A percentile compares a stretch with the other conserved stretches of the same genome.
Evolutionary conservation across 23 tunicate species (phyloP).

Genomic region (Trididemnum clinides): DNA sequence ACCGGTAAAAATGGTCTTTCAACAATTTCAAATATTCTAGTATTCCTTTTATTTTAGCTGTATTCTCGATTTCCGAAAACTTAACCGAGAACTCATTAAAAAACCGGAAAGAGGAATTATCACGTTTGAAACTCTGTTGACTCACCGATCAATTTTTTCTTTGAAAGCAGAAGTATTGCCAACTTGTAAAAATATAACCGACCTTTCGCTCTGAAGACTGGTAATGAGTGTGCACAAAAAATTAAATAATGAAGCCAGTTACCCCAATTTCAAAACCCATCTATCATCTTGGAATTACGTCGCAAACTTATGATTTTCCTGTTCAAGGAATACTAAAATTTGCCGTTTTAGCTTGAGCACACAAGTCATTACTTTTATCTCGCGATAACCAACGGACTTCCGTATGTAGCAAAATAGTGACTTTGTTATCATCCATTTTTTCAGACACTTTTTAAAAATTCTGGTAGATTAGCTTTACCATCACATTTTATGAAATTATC

Average conservation of each 20-base stretch:
- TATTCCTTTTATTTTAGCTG: constrained; percentile 39
- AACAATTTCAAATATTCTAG: constrained; percentile 32
- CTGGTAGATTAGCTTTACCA: too few relatives aligned
- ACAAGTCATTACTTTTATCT: not conserved
- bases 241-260: constrained; percentile 51
- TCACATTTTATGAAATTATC: too few relatives aligned
- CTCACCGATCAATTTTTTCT: constrained; percentile 43
- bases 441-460: not conserved
- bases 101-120: constrained; percentile 32
- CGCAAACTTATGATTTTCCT: constrained; percentile 36
- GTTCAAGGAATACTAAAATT: constrained; percentile 47
- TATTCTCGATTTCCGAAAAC: constrained; percentile 43
- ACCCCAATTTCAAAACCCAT: constrained; percentile 51
- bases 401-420: constrained; percentile 14
- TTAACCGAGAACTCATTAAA: constrained; percentile 21
- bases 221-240: constrained; percentile 44
- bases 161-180: constrained; percentile 35
- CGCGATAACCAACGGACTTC: not conserved
- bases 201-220: constrained; percentile 50
- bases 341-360: constrained; percentile 10
- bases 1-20: constrained; percentile 25
- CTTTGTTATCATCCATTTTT: not conserved
- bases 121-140: constrained; percentile 36
- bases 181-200: constrained; percentile 43
- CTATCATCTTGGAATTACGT: constrained; percentile 34